Percentiles rank a stretch among this genome's conserved stretches.
Conservation (phyloP, 2,113 vertebrate genomes). For the Montifringilla adamsi region DNA sequence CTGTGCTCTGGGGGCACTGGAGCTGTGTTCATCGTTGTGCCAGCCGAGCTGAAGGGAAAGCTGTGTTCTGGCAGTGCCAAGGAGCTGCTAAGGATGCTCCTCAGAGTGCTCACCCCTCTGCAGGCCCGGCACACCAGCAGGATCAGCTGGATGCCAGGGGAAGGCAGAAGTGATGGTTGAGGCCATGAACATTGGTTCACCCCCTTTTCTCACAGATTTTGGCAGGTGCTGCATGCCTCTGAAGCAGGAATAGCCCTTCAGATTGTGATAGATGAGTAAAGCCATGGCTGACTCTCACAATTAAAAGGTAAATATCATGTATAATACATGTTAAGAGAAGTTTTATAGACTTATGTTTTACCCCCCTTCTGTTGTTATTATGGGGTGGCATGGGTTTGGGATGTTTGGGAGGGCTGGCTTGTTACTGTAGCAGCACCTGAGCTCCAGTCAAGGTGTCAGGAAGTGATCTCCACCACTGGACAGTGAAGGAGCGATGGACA, state of each 20-base stretch:
- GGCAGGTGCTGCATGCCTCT: not conserved
- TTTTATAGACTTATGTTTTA: not conserved
- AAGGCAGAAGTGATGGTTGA: not conserved
- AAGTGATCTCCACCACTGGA: not conserved
- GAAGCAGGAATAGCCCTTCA: not conserved
- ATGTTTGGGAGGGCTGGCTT: not conserved
- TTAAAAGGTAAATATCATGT: not conserved
- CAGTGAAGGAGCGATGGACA: not conserved
- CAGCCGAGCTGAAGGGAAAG: not conserved
- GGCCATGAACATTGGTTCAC: not conserved
- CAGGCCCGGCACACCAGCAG: fast-evolving
- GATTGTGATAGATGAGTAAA: not conserved
- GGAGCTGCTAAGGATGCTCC: not conserved
- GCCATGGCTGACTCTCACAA: not conserved
- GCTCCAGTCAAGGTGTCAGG: fast-evolving
- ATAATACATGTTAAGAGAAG: not conserved
- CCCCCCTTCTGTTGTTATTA: not conserved
- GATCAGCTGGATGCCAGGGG: not conserved
- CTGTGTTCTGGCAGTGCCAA: not conserved
- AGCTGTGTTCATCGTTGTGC: fast-evolving
- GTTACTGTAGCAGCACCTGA: not conserved
- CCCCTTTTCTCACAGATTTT: not conserved
- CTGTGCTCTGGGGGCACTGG: not conserved
- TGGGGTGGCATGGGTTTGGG: not conserved
- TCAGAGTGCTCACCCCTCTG: not conserved